Percentiles rank a stretch among this genome's conserved stretches.
phyloP scores from a whole-genome alignment of 2,113 vertebrate species.

The Lampris incognitus region DNA sequence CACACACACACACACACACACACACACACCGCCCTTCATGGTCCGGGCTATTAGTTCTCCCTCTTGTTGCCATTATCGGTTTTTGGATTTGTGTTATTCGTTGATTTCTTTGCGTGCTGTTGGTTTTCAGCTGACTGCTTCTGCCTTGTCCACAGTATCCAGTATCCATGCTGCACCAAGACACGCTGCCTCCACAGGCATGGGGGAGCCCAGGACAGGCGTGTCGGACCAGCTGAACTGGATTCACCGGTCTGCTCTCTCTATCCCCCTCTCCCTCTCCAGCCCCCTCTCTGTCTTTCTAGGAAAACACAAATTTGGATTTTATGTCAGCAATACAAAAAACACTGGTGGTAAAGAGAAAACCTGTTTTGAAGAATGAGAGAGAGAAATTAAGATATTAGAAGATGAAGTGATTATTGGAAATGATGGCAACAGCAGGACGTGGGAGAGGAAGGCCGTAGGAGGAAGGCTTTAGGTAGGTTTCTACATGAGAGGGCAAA shows the following conservation, averaged over 20 bases:
- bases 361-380: too few relatives aligned
- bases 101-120: constrained; percentile 41
- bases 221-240: constrained; percentile 61
- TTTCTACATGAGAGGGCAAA: too few relatives aligned
- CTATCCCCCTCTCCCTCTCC: constrained; percentile 8
- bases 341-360: too few relatives aligned
- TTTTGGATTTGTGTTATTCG: constrained; percentile 61
- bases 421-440: too few relatives aligned
- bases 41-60: constrained; percentile 41
- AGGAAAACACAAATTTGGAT: too few relatives aligned
- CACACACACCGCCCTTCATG: constrained; percentile 6
- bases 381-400: too few relatives aligned
- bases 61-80: constrained; percentile 43
- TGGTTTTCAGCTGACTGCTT: constrained; percentile 43
- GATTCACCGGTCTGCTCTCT: constrained; percentile 47
- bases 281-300: neutral
- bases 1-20: constrained; percentile 3
- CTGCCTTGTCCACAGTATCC: constrained; percentile 59
- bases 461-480: too few relatives aligned
- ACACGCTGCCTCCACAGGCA: constrained; percentile 48
- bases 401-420: too few relatives aligned
- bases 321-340: too few relatives aligned
- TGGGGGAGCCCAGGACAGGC: constrained; percentile 51
- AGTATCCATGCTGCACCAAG: constrained; percentile 31
- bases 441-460: too few relatives aligned